phyloP scores from a whole-genome alignment of 2,888 invertebrate species.

The Leptinotarsa haldemani region DNA sequence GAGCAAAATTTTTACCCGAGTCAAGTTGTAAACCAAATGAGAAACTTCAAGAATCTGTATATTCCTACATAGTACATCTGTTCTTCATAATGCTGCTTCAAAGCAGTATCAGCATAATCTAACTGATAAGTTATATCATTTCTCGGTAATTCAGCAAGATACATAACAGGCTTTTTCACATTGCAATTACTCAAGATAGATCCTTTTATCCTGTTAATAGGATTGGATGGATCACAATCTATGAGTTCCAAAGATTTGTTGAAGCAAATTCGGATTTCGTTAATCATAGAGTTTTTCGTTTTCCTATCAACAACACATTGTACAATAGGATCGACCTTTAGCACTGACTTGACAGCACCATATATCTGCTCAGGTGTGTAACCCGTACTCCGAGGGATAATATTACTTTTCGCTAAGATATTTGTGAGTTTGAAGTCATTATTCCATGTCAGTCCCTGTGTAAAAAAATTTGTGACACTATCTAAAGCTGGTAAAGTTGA shows the following conservation, averaged over 20 bases:
- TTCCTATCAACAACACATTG: slow-evolving; percentile 73
- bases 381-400: slow-evolving; percentile 69
- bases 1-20: neutral
- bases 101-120: slow-evolving; percentile 45
- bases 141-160: slow-evolving; percentile 68
- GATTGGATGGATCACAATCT: slow-evolving; percentile 74
- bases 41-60: slow-evolving; percentile 70
- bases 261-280: slow-evolving; percentile 82
- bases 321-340: slow-evolving; percentile 73
- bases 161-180: slow-evolving; percentile 68
- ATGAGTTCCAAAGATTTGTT: slow-evolving; percentile 73
- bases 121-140: slow-evolving; percentile 47
- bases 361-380: slow-evolving; percentile 68
- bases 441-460: slow-evolving; percentile 69
- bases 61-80: slow-evolving; percentile 64
- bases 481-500: slow-evolving; percentile 69
- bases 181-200: slow-evolving; percentile 73
- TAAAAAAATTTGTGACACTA: slow-evolving; percentile 77
- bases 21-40: slow-evolving; percentile 75
- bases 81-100: slow-evolving; percentile 42
- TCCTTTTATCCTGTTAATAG: slow-evolving; percentile 52
- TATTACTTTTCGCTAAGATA: slow-evolving; percentile 70
- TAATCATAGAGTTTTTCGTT: slow-evolving; percentile 71
- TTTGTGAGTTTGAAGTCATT: slow-evolving; percentile 72
- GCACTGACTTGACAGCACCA: slow-evolving; percentile 67